Conservation (phyloP, 2,797 vertebrate genomes). For the Dromococcyx pavoninus region DNA sequence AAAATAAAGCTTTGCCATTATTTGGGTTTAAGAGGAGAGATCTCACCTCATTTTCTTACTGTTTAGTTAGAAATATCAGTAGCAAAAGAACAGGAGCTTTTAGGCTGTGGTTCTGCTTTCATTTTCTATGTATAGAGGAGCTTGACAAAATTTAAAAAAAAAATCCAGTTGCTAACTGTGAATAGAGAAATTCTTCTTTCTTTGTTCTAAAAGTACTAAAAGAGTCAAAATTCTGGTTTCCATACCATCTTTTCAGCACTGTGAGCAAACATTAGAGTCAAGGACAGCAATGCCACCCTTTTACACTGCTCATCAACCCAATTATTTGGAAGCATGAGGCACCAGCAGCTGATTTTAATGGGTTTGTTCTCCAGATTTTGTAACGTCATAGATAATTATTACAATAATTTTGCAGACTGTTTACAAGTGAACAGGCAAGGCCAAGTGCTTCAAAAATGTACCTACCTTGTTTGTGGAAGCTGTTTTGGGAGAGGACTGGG, state of each 20-base stretch:
- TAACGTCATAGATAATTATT: neutral
- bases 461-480: neutral
- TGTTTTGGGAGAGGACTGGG: neutral
- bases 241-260: neutral
- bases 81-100: neutral
- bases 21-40: neutral
- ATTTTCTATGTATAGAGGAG: neutral
- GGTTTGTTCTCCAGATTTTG: neutral
- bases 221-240: neutral
- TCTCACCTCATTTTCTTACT: neutral
- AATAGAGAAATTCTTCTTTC: neutral
- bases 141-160: neutral
- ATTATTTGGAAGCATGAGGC: neutral
- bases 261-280: neutral
- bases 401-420: neutral
- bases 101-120: neutral
- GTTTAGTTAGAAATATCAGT: neutral
- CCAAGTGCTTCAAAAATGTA: neutral
- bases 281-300: neutral
- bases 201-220: neutral
- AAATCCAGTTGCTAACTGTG: neutral
- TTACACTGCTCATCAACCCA: neutral
- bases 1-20: neutral
- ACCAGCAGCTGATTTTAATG: neutral
- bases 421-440: neutral